phyloP scores from a whole-genome alignment of 1,140 invertebrate species.

The Scaptodrosophila lebanonensis region DNA sequence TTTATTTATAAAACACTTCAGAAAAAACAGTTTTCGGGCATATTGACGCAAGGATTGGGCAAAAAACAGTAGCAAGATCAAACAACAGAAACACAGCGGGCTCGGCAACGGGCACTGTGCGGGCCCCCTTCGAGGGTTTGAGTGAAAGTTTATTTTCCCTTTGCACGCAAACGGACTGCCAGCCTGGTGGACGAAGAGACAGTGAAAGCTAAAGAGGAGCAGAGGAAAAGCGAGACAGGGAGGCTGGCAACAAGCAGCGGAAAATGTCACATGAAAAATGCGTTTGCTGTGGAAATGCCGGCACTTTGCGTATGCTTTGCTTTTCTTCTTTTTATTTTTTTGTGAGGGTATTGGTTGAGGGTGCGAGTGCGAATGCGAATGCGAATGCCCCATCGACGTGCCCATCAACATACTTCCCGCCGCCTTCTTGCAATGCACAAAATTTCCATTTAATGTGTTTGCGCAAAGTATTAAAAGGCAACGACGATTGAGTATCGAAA shows the following conservation, averaged over 20 bases:
- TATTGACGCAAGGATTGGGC: conserved; percentile 57
- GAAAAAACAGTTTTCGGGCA: conserved; percentile 44
- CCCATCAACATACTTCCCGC: too few relatives aligned
- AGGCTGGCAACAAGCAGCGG: too few relatives aligned
- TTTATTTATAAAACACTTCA: conserved; percentile 72
- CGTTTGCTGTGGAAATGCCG: conserved; percentile 57
- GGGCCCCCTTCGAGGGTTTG: conserved; percentile 26
- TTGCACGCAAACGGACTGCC: too few relatives aligned
- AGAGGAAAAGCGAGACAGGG: too few relatives aligned
- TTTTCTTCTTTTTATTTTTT: background rate
- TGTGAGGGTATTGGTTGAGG: background rate
- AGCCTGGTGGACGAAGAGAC: too few relatives aligned
- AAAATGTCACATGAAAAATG: conserved; percentile 71
- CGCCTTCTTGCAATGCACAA: conserved; percentile 43
- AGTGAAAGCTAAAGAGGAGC: too few relatives aligned
- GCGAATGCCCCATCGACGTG: too few relatives aligned
- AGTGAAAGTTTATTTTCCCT: conserved; percentile 61
- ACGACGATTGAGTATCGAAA: conserved; percentile 71
- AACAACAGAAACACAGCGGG: conserved; percentile 18
- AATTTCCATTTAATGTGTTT: conserved; percentile 75
- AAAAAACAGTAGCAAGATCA: conserved; percentile 26
- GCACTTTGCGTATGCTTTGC: conserved; percentile 54
- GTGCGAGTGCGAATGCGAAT: too few relatives aligned
- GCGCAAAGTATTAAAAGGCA: conserved; percentile 73
- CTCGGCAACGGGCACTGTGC: conserved; percentile 35